Percentiles rank a stretch among this genome's conserved stretches.
Evolutionary conservation across 2,797 vertebrate genomes (phyloP).

Genomic region (Cygnus olor): DNA sequence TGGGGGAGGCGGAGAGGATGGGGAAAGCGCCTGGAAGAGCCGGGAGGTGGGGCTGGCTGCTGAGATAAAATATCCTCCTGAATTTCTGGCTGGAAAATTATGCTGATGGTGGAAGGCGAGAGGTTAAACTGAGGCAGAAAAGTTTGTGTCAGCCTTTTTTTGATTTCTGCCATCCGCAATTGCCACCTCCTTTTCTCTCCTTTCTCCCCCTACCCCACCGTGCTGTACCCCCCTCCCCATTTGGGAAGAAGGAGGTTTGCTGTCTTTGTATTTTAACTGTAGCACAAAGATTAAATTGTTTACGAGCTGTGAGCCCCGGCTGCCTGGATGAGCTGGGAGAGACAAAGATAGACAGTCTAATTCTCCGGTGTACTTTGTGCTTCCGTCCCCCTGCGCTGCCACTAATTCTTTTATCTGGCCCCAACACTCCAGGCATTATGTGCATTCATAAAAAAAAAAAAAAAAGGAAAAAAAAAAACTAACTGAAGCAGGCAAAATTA

Average conservation of each 20-base stretch:
- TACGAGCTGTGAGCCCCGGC: slow-evolving; percentile 91
- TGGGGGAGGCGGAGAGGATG: slow-evolving; percentile 1
- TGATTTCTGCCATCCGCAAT: slow-evolving; percentile 36
- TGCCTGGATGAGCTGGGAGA: slow-evolving; percentile 93
- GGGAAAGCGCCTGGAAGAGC: background rate
- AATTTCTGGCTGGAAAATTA: slow-evolving; percentile 79
- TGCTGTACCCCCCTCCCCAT: slow-evolving; percentile 40
- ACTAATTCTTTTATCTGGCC: slow-evolving; percentile 99
- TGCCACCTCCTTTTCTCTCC: background rate
- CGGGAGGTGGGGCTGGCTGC: slow-evolving; percentile 46
- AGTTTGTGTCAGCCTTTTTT: slow-evolving; percentile 79
- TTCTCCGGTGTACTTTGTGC: slow-evolving; percentile 91
- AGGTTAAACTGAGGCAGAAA: slow-evolving; percentile 69
- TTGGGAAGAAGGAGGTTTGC: slow-evolving; percentile 74
- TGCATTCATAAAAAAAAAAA: slow-evolving; percentile 86
- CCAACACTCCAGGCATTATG: slow-evolving; percentile 96
- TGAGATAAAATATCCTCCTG: background rate
- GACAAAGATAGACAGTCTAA: slow-evolving; percentile 99
- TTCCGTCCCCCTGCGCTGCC: slow-evolving; percentile 91
- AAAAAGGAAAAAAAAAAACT: slow-evolving; percentile 37
- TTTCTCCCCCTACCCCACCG: background rate
- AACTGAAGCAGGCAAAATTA: slow-evolving; percentile 88
- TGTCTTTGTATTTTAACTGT: slow-evolving; percentile 88
- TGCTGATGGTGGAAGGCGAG: slow-evolving; percentile 52
- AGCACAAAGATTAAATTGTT: slow-evolving; percentile 99